Evolutionary conservation across 2,113 vertebrate species (phyloP).

Genomic region (Eurystomus gularis): DNA sequence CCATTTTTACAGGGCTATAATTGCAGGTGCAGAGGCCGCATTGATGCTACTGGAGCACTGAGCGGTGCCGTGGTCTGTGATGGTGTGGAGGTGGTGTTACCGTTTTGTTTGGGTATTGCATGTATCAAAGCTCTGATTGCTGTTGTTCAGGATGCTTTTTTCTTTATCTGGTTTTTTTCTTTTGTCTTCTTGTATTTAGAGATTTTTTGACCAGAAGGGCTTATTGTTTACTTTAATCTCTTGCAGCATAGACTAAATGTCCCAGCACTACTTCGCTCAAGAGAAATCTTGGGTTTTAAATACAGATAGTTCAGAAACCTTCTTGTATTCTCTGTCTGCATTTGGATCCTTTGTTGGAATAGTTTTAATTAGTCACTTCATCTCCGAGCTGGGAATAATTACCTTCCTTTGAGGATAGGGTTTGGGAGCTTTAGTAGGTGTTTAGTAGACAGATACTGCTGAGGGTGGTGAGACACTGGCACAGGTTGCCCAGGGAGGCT

Average conservation of each 20-base stretch:
- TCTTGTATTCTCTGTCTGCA: background rate
- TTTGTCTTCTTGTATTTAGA: background rate
- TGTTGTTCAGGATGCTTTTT: background rate
- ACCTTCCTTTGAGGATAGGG: background rate
- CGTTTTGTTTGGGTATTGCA: background rate
- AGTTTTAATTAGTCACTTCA: background rate
- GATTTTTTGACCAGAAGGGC: background rate
- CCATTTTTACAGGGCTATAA: background rate
- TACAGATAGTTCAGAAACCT: background rate
- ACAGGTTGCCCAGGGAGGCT: too few species aligned
- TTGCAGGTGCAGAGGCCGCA: background rate
- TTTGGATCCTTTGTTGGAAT: background rate
- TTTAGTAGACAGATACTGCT: background rate
- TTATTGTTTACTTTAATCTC: background rate
- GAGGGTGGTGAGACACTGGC: too few species aligned
- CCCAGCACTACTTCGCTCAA: background rate
- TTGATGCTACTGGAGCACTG: background rate
- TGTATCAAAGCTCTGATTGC: background rate
- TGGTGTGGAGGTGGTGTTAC: background rate
- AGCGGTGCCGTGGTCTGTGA: background rate
- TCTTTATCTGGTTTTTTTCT: background rate
- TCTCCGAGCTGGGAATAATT: background rate
- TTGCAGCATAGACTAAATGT: background rate
- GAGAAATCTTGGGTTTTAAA: background rate
- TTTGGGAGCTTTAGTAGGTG: background rate